phyloP scores from a whole-genome alignment of 2,797 vertebrate species.

The Selene dorsalis region DNA sequence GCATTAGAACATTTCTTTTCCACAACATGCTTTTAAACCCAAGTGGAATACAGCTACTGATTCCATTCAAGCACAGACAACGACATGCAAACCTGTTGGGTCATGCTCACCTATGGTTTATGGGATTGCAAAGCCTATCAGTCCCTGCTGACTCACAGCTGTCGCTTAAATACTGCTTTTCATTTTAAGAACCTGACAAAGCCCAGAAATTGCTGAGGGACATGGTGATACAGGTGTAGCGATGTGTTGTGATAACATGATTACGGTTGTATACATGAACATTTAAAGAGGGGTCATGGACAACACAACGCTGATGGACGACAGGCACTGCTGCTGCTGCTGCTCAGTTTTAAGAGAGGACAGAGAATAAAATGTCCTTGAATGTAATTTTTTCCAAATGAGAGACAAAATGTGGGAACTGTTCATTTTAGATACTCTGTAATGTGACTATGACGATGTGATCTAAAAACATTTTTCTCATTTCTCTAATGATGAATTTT shows the following conservation, averaged over 20 bases:
- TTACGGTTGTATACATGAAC: conserved; percentile 17
- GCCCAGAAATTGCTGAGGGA: conserved; percentile 54
- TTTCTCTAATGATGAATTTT: conserved; percentile 5
- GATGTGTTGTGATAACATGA: conserved; percentile 36
- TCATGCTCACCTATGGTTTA: conserved; percentile 54
- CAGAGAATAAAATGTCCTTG: conserved; percentile 13
- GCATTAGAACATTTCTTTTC: conserved; percentile 10
- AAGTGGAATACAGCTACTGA: conserved; percentile 8
- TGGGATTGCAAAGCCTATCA: conserved; percentile 26
- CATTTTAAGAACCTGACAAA: conserved; percentile 53
- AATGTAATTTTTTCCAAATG: conserved; percentile 9
- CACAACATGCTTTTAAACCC: conserved; percentile 2
- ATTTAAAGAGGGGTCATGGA: conserved; percentile 50
- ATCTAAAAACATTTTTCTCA: conserved; percentile 1
- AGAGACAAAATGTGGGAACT: background rate
- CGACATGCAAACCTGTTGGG: conserved; percentile 53
- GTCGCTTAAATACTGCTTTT: conserved; percentile 60
- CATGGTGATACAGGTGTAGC: conserved; percentile 50
- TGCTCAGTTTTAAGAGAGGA: conserved; percentile 18
- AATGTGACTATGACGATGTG: background rate
- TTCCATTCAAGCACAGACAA: background rate
- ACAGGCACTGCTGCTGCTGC: conserved; percentile 46
- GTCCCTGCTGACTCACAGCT: conserved; percentile 61
- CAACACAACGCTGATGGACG: background rate
- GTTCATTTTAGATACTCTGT: background rate